Percentiles rank a stretch among this genome's conserved stretches.
These are phyloP conservation scores for Drosophila cracens DNA, from an alignment of 2,888 invertebrate genomes.

Conservation along the genomic window DNA sequence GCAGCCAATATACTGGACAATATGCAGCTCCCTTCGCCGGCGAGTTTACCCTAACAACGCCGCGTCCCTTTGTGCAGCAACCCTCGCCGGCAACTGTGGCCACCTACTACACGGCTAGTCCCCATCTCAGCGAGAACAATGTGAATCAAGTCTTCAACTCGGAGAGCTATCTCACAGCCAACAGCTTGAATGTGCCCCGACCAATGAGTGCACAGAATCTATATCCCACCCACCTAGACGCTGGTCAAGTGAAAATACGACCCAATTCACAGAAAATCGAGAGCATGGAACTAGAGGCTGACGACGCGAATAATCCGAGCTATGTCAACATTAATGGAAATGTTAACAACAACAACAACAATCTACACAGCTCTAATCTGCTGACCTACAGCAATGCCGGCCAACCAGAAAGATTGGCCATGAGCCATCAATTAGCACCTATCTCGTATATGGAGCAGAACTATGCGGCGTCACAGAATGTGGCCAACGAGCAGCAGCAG, in stretches of 20 bases:
- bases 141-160: slow-evolving; percentile 80
- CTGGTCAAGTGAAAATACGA: slow-evolving; percentile 75
- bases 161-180: slow-evolving; percentile 72
- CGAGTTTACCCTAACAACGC: slow-evolving; percentile 62
- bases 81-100: slow-evolving; percentile 72
- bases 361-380: slow-evolving; percentile 51
- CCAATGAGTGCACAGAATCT: slow-evolving; percentile 55
- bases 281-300: slow-evolving; percentile 74
- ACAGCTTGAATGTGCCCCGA: slow-evolving; percentile 51
- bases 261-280: slow-evolving; percentile 83
- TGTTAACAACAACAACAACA: slow-evolving; percentile 37
- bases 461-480: slow-evolving; percentile 33
- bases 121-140: slow-evolving; percentile 82
- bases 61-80: slow-evolving; percentile 67
- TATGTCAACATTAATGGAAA: slow-evolving; percentile 60
- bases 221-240: slow-evolving; percentile 70
- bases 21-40: slow-evolving; percentile 66
- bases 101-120: slow-evolving; percentile 82
- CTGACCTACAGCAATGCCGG: slow-evolving; percentile 67
- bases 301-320: slow-evolving; percentile 58
- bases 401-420: slow-evolving; percentile 34
- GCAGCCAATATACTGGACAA: slow-evolving; percentile 58
- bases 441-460: slow-evolving; percentile 59
- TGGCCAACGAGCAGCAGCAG: slow-evolving; percentile 40
- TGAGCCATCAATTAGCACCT: slow-evolving; percentile 74